phyloP scores from a whole-genome alignment of 1,140 invertebrate genomes.

The Trichonephila inaurata region DNA sequence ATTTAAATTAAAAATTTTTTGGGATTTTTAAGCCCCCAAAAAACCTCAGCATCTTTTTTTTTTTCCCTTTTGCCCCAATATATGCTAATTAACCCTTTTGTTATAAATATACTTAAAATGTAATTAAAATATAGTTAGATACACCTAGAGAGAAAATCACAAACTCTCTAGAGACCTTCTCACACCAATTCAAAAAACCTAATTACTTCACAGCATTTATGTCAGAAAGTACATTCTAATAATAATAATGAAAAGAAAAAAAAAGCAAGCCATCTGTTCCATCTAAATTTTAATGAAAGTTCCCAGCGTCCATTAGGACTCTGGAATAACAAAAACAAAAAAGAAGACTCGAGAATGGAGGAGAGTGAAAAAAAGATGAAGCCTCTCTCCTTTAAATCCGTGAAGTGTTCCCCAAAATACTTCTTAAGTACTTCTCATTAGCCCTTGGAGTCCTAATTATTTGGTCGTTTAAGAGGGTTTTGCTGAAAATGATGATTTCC shows the following conservation, averaged over 20 bases:
- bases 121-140: no score
- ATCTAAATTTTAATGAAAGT: constrained; percentile 40
- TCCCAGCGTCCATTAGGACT: constrained; percentile 43
- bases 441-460: constrained; percentile 38
- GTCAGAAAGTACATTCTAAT: constrained; percentile 22
- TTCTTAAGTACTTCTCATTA: constrained; percentile 63
- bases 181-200: constrained; percentile 19
- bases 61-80: no score
- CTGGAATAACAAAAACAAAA: neutral
- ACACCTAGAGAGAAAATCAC: neutral
- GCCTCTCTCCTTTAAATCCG: constrained; percentile 25
- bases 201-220: neutral
- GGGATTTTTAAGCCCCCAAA: no score
- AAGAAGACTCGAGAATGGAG: neutral
- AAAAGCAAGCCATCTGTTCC: neutral
- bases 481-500: constrained; percentile 46
- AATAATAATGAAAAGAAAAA: neutral
- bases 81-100: no score
- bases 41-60: no score
- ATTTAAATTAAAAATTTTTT: no score
- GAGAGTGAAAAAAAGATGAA: neutral
- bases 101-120: no score
- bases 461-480: constrained; percentile 71
- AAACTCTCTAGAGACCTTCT: neutral
- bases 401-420: constrained; percentile 48